These are phyloP conservation scores for Syndactyla subalaris DNA, from an alignment of 2,797 vertebrate genomes.

Conservation along the genomic window DNA sequence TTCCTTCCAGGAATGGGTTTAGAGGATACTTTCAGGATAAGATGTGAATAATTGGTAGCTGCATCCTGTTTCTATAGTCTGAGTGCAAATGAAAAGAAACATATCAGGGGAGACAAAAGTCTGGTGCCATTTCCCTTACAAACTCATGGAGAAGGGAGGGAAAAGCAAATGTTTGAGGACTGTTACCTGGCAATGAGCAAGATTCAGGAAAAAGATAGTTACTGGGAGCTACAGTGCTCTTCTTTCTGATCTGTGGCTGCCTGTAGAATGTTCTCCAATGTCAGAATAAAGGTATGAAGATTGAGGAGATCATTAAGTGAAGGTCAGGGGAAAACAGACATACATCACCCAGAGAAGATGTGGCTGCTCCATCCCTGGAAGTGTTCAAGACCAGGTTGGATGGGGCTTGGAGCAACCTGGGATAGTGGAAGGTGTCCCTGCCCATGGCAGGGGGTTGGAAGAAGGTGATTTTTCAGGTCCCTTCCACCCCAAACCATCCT, in stretches of 20 bases:
- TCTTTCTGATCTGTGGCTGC: not conserved
- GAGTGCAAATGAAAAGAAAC: not conserved
- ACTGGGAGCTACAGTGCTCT: not conserved
- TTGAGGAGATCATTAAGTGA: not conserved
- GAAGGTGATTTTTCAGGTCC: not conserved
- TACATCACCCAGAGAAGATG: not conserved
- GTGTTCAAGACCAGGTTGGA: fast-evolving
- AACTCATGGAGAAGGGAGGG: not conserved
- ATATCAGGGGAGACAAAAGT: not conserved
- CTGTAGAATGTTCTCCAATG: not conserved
- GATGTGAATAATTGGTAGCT: not conserved
- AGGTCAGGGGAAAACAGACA: not conserved
- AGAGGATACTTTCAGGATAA: not conserved
- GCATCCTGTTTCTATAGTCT: not conserved
- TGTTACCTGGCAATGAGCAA: not conserved
- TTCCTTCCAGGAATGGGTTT: not conserved
- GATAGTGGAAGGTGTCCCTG: fast-evolving
- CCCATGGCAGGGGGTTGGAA: not conserved
- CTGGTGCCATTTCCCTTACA: not conserved
- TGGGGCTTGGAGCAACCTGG: fast-evolving
- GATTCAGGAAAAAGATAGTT: not conserved
- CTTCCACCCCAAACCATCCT: not conserved
- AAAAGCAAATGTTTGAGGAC: not conserved
- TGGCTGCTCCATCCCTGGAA: fast-evolving
- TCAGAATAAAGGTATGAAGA: not conserved